Conservation (phyloP, 2,888 invertebrate species). For the Phorcus lineatus region DNA sequence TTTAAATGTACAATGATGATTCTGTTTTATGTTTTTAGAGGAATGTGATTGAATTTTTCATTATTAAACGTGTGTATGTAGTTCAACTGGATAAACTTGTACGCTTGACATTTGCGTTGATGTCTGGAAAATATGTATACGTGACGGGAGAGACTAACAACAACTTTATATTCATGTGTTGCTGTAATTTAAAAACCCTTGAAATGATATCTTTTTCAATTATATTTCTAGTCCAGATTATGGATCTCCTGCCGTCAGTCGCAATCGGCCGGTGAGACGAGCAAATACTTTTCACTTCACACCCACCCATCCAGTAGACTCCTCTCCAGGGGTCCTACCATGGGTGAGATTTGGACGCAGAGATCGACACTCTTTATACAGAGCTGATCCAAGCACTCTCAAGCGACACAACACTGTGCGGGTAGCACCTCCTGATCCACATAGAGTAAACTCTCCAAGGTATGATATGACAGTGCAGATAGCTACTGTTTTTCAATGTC, state of each 20-base stretch:
- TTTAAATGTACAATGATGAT: too few species aligned
- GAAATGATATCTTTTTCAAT: neutral
- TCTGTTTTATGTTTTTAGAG: too few species aligned
- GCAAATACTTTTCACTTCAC: slow-evolving; percentile 27
- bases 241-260: neutral
- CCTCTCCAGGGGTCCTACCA: slow-evolving; percentile 49
- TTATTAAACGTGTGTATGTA: too few species aligned
- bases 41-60: too few species aligned
- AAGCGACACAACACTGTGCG: slow-evolving; percentile 60
- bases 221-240: neutral
- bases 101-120: too few species aligned
- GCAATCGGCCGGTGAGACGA: slow-evolving; percentile 13
- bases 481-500: too few species aligned
- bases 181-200: too few species aligned
- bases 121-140: too few species aligned
- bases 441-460: slow-evolving; percentile 51
- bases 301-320: slow-evolving; percentile 33
- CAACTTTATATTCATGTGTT: too few species aligned
- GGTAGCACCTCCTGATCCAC: slow-evolving; percentile 59
- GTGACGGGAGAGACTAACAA: too few species aligned
- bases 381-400: slow-evolving; percentile 47
- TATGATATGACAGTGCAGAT: slow-evolving; percentile 22
- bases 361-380: slow-evolving; percentile 45
- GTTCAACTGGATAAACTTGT: too few species aligned
- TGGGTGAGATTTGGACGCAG: slow-evolving; percentile 50